Percentiles rank a stretch among this genome's conserved stretches.
These are phyloP conservation scores for Lymantria dispar DNA, from an alignment of 2,888 invertebrate species.

Conservation along the genomic window DNA sequence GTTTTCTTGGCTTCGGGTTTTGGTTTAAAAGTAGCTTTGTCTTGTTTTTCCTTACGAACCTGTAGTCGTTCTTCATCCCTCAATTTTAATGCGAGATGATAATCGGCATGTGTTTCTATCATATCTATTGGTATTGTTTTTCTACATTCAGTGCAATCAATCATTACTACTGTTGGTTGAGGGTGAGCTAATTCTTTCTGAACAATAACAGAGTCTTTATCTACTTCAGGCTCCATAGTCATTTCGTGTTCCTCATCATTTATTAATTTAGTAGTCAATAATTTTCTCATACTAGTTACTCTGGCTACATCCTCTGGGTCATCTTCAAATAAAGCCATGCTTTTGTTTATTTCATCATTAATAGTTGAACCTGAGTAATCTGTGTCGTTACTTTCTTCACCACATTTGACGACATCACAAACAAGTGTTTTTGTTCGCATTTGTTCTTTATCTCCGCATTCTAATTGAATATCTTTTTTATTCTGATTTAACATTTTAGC, in stretches of 20 bases:
- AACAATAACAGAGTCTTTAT: background rate
- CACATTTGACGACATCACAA: constrained; percentile 50
- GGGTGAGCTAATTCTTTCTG: constrained; percentile 1
- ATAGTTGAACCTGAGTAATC: constrained; percentile 72
- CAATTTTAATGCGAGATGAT: constrained; percentile 86
- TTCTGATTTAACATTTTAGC: constrained; percentile 57
- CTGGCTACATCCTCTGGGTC: constrained; percentile 55
- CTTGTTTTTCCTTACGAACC: constrained; percentile 47
- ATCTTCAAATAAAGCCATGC: constrained; percentile 69
- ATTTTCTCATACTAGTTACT: constrained; percentile 48
- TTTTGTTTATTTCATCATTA: constrained; percentile 73
- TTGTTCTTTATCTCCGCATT: constrained; percentile 14
- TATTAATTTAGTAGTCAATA: constrained; percentile 4
- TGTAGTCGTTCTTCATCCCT: constrained; percentile 79
- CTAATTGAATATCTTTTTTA: constrained; percentile 5
- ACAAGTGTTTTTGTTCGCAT: constrained; percentile 38
- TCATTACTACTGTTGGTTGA: constrained; percentile 30
- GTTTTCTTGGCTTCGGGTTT: constrained; percentile 25
- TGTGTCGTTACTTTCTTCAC: constrained; percentile 66
- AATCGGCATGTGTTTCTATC: constrained; percentile 87
- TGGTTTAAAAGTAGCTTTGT: constrained; percentile 25
- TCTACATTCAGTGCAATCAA: constrained; percentile 85
- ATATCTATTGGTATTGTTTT: constrained; percentile 80
- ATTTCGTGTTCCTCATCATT: constrained; percentile 18
- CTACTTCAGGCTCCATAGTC: constrained; percentile 17